Conservation (phyloP, 2,113 vertebrate genomes). For the Phodopus roborovskii region DNA sequence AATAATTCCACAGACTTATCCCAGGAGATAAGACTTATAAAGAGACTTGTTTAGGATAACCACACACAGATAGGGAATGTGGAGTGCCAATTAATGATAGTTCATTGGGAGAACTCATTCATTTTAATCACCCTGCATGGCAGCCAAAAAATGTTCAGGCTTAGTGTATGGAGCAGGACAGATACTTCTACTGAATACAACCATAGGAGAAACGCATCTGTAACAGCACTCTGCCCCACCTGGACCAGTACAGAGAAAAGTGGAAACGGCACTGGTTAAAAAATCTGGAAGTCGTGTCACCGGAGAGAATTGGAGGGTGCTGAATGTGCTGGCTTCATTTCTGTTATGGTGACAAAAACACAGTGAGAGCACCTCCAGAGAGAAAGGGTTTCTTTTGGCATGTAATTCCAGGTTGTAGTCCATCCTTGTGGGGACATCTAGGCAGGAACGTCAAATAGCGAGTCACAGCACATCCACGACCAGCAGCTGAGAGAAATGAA, state of each 20-base stretch:
- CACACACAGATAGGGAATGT: background rate
- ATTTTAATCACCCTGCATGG: no score
- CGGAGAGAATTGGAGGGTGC: background rate
- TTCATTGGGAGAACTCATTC: background rate
- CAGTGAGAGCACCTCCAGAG: background rate
- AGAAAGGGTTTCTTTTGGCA: background rate
- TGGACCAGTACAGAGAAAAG: no score
- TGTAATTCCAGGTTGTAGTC: background rate
- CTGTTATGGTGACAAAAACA: background rate
- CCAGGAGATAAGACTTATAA: background rate
- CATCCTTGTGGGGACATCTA: background rate
- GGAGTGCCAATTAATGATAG: no score
- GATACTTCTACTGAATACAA: background rate
- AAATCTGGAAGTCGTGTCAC: background rate
- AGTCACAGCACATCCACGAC: no score
- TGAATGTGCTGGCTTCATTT: background rate
- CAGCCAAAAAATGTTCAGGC: background rate
- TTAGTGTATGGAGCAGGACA: background rate
- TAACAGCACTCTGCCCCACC: background rate
- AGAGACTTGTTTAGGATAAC: background rate
- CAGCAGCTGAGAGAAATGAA: background rate
- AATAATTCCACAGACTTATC: background rate
- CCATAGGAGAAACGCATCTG: background rate
- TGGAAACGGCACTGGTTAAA: no score
- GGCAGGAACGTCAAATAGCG: background rate